Conservation (phyloP, 2,113 vertebrate genomes). For the Xiphophorus maculatus region DNA sequence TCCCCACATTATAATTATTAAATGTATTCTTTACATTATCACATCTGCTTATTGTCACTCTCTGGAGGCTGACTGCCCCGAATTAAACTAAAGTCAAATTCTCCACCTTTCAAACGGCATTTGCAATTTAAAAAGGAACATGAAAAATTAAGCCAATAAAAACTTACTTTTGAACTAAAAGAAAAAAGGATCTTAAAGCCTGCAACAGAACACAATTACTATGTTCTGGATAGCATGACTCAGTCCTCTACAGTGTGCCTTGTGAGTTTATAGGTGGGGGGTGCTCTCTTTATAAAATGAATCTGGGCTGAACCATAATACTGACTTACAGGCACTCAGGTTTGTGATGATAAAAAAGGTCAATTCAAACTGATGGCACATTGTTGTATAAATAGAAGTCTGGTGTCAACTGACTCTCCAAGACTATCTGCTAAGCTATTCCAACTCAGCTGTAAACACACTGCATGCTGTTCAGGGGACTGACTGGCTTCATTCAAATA, state of each 20-base stretch:
- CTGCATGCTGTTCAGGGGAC: not conserved
- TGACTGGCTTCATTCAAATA: conserved; percentile 3
- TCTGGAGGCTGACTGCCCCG: not conserved
- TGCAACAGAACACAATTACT: conserved; percentile 37
- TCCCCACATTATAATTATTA: not conserved
- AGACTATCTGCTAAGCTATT: conserved; percentile 9
- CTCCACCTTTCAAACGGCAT: not conserved
- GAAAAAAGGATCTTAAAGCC: conserved; percentile 25
- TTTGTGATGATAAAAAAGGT: conserved; percentile 35
- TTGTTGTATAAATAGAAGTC: conserved; percentile 53
- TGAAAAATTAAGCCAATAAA: conserved; percentile 2
- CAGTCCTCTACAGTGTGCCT: conserved; percentile 37
- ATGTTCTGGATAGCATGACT: conserved; percentile 53
- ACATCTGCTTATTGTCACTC: not conserved
- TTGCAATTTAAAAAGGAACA: not conserved
- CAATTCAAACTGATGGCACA: conserved; percentile 31
- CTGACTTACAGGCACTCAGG: conserved; percentile 24
- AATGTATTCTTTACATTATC: not conserved
- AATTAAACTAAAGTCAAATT: conserved; percentile 13
- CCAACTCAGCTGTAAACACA: conserved; percentile 14
- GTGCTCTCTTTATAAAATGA: conserved; percentile 1
- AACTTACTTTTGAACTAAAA: not conserved
- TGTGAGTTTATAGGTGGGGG: conserved; percentile 19
- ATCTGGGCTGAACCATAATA: conserved; percentile 20
- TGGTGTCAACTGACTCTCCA: conserved; percentile 50